phyloP scores from a whole-genome alignment of 2,113 vertebrate genomes.

The Atherinomorus stipes region DNA sequence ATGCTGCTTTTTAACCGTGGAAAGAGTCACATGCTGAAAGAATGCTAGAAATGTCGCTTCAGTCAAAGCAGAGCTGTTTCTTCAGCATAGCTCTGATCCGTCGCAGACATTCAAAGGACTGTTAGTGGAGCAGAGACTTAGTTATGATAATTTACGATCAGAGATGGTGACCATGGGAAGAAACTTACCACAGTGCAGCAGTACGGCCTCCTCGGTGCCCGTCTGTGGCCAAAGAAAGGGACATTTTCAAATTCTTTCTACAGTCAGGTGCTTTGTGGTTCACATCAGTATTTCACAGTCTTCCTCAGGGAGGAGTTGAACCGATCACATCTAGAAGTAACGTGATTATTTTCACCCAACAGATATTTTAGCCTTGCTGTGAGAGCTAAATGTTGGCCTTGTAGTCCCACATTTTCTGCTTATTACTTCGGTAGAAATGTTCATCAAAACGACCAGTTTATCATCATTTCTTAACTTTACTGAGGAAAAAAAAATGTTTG shows the following conservation, averaged over 20 bases:
- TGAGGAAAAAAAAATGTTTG: background rate
- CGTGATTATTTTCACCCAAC: slow-evolving; percentile 17
- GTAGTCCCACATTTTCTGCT: background rate
- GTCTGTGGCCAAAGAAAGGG: slow-evolving; percentile 38
- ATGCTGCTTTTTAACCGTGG: background rate
- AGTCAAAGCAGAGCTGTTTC: slow-evolving; percentile 29
- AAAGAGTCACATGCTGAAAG: slow-evolving; percentile 3
- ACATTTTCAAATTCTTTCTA: slow-evolving; percentile 29
- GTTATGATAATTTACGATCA: slow-evolving; percentile 55
- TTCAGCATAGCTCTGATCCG: slow-evolving; percentile 57
- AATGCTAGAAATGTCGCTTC: slow-evolving; percentile 2
- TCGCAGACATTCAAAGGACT: slow-evolving; percentile 45
- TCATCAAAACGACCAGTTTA: background rate
- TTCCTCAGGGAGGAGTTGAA: slow-evolving; percentile 18
- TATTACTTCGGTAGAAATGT: background rate
- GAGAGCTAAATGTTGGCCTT: slow-evolving; percentile 1
- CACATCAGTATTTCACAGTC: slow-evolving; percentile 51
- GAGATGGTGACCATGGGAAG: slow-evolving; percentile 13
- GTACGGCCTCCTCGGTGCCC: slow-evolving; percentile 19
- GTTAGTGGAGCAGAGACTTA: slow-evolving; percentile 49
- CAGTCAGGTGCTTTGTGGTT: slow-evolving; percentile 12
- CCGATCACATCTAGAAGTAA: slow-evolving; percentile 12
- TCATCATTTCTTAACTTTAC: slow-evolving; percentile 12
- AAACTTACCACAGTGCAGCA: slow-evolving; percentile 10
- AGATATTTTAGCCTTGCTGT: slow-evolving; percentile 7